Base-by-base conservation (phyloP, 2,113 vertebrate genomes). In the Hyperoodon ampullatus region DNA sequence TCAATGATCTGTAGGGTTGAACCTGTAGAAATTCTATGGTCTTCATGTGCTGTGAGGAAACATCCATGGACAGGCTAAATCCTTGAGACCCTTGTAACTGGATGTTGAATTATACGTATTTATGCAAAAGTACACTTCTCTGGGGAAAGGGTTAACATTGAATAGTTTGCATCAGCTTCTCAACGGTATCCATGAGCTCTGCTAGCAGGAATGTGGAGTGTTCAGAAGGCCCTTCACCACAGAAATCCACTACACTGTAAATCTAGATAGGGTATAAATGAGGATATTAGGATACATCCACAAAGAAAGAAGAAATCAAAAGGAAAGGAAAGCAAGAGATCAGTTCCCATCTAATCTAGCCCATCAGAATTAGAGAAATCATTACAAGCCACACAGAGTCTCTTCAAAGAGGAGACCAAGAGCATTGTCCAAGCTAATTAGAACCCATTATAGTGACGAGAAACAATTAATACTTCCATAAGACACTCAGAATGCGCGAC, bases 361-460 rank as follows among this genome's bases (percentile, higher is more conserved):
- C 77, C 50, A 96, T 81, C 58, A 90, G 55, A 97, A 93, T 85
- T 86, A 83, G n/a, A 93, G 75, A 88, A 90, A 86, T 95, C 78
- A 88, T 3, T 15, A 84, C 21, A 15, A 93, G 42, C 61, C 33
- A 91, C 77, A 61, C 85, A 88, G 35, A 83, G 13, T 21, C 19
- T 86, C 95, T 83, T 95, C 61, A 88, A 96, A 88, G 0, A 23
- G 2, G 10, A 74, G 24, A 96, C 42, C 23, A 7, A 8, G 92
- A 86, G n/a, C 35, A 94, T 58, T 61, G 30, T 87, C 70, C 47
- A 96, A 70, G 68, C 53, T 95, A 88, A 96, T 91, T 4, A 96
- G 71, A 96, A 85, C 39, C 24, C 3, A 26, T 30, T 47, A 26
- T 28, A 95, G 71, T 77, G 89, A 95, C 5, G 58, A 94, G 95